Evolutionary conservation across 2,888 invertebrate genomes (phyloP).

Genomic region (Tryphoninae sp.): DNA sequence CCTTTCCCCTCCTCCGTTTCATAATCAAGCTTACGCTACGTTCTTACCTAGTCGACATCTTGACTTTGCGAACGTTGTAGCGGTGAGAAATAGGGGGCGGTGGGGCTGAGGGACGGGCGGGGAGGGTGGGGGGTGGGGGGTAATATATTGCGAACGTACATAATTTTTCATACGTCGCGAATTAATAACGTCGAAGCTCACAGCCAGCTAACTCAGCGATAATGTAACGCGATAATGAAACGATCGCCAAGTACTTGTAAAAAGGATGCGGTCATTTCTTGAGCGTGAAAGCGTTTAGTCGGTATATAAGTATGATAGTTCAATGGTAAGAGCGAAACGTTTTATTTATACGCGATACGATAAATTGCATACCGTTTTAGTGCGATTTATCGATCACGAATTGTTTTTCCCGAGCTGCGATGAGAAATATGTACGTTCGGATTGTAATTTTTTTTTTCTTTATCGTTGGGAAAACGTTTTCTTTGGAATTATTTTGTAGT

Average conservation of each 20-base stretch:
- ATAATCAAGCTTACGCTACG: slow-evolving; percentile 22
- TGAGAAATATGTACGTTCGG: background rate
- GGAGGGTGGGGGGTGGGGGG: background rate
- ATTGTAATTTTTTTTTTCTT: background rate
- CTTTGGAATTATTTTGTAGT: slow-evolving; percentile 9
- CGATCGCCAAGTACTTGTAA: slow-evolving; percentile 9
- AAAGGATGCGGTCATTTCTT: slow-evolving; percentile 28
- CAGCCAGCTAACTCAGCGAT: slow-evolving; percentile 30
- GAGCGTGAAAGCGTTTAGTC: background rate
- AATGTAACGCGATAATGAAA: slow-evolving; percentile 37
- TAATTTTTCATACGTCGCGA: slow-evolving; percentile 32
- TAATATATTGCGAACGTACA: slow-evolving; percentile 39
- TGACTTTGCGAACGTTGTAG: slow-evolving; percentile 15
- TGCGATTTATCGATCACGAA: slow-evolving; percentile 32
- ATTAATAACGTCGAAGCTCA: slow-evolving; percentile 44
- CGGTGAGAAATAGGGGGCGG: background rate
- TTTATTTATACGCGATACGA: background rate
- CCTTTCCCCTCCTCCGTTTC: slow-evolving; percentile 34
- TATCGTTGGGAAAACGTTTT: background rate
- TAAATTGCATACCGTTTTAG: background rate
- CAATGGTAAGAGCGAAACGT: background rate
- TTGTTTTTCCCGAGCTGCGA: slow-evolving; percentile 24
- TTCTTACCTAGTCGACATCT: slow-evolving; percentile 26
- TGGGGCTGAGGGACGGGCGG: too few species aligned
- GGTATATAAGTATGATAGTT: background rate